These are phyloP conservation scores for Reticulitermes lucifugus DNA, from an alignment of 2,888 invertebrate species.

Conservation along the genomic window DNA sequence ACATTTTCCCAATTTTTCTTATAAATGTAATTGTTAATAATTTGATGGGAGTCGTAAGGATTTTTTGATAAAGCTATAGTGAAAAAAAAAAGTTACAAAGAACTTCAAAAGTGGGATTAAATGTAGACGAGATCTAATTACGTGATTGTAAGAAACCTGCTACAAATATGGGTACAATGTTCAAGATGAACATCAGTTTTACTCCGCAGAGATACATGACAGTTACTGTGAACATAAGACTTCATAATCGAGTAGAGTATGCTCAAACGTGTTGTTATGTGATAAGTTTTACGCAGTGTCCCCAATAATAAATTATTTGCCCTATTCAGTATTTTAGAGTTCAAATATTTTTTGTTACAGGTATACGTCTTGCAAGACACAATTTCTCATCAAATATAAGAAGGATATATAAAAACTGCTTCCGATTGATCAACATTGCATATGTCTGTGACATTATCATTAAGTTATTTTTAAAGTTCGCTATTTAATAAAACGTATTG, in stretches of 20 bases:
- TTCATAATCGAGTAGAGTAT: constrained; percentile 17
- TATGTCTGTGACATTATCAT: constrained; percentile 34
- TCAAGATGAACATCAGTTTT: neutral
- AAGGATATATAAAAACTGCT: constrained; percentile 6
- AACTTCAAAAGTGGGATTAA: constrained; percentile 25
- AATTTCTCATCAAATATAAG: constrained; percentile 1
- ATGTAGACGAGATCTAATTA: neutral
- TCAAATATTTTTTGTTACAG: constrained; percentile 29
- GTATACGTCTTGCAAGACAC: neutral
- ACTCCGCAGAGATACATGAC: neutral
- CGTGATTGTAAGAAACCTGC: constrained; percentile 21
- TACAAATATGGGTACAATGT: constrained; percentile 23
- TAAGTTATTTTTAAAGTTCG: constrained; percentile 32
- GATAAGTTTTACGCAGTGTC: constrained; percentile 24
- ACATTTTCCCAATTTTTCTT: neutral
- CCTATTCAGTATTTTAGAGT: constrained; percentile 20
- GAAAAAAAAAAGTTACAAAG: neutral
- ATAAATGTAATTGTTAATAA: neutral
- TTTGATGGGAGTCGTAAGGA: constrained; percentile 13
- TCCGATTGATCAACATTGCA: constrained; percentile 21
- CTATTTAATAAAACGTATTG: constrained; percentile 43
- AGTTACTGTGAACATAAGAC: constrained; percentile 25
- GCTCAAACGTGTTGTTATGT: constrained; percentile 32
- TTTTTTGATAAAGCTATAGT: constrained; percentile 20
- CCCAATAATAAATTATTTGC: constrained; percentile 15